Base-by-base conservation (phyloP, 2,797 vertebrate genomes). In the Pseudotriccus pelzelni region DNA sequence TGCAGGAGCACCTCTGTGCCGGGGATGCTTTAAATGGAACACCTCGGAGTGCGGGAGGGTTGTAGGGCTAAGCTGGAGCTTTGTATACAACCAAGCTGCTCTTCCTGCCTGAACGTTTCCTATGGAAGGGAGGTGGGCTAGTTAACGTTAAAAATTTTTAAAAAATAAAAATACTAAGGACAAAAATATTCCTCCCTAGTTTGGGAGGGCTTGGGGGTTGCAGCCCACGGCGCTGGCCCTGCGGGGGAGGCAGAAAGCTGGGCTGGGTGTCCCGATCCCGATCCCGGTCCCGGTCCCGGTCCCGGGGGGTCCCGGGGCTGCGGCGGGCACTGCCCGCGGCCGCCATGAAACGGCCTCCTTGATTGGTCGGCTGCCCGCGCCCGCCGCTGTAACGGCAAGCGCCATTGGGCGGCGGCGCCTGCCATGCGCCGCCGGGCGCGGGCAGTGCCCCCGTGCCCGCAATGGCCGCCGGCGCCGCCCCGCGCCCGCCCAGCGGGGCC, bases 361-460 rank as follows among this genome's bases (percentile, higher is more conserved):
- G 76, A 98, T 98, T 99, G 98, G 98, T 74, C 44, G 66, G 20
- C 46, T 86, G 67, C 62, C 80, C 78, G 91, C 70, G 94, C 94
- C 94, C 96, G 97, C 82, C 86, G 96, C 94, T 98, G 97, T 92
- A 98, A 98, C 73, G 93, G 83, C 67, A 49, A 50, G 66, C 63
- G 89, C 74, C 88, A 99, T 98, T 98, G 98, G 98, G 91, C 96
- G 93, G 56, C 94, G 91, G 60, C 86, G 93, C 95, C 94, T 97
- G 94, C 96, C 96, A 75, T 98, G 97, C 95, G 98, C 97, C 98
- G 97, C 97, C 97, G 96, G 97, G 97, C 97, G 96, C 97, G 97
- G 97, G 97, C 98, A 97, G 95, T 97, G 93, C 94, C 96, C 97
- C 94, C 73, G 96, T 97, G 93, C 92, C 97, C 90, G 95, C 92